Evolutionary conservation across 2,888 invertebrate species (phyloP), one percentile per base, ranked within the genome.

Genomic region (Parnassius smintheus): DNA sequence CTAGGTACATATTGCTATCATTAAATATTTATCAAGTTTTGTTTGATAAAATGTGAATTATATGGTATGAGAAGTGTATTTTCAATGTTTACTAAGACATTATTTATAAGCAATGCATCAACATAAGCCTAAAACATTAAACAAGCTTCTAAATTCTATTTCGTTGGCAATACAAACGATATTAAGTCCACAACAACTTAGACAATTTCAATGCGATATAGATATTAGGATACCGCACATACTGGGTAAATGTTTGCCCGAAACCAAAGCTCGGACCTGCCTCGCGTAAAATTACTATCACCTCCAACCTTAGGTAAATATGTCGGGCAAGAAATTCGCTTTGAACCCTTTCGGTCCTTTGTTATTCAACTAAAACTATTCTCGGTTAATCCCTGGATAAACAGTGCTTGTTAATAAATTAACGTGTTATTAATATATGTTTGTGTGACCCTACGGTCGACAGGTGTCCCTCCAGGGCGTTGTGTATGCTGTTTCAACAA

Each of bases 331-430:
- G 91, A 91, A 90, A 90, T 88, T 90, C 86, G 87, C 91, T 91
- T 91, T 91, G 91, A 91, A 91, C 91, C 91, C 91, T 88, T 85
- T 81, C 79, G 63, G 83, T 79, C 90, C 91, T 91, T 91, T 91
- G 91, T 91, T 91, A 88, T 91, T 83, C 86, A 88, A 90, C 91
- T 90, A 87, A 90, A 91, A 91, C 91, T 91, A 91, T 91, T 91
- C 89, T 82, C 88, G 85, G 90, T 85, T 91, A 90, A 91, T 91
- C 91, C 88, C 85, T 83, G 89, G 88, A 89, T 90, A 91, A 90
- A 91, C 91, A 91, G 85, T 83, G 85, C 85, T 88, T 86, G 90
- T 90, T 91, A 89, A 90, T 91, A 90, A 90, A 91, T 91, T 91
- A 91, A 85, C 85, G 86, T 81, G 88, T 90, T 91, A 91, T 91